Evolutionary conservation across 64 coral and sea anemone species (phyloP).

Genomic region (Actinia tenebrosa): DNA sequence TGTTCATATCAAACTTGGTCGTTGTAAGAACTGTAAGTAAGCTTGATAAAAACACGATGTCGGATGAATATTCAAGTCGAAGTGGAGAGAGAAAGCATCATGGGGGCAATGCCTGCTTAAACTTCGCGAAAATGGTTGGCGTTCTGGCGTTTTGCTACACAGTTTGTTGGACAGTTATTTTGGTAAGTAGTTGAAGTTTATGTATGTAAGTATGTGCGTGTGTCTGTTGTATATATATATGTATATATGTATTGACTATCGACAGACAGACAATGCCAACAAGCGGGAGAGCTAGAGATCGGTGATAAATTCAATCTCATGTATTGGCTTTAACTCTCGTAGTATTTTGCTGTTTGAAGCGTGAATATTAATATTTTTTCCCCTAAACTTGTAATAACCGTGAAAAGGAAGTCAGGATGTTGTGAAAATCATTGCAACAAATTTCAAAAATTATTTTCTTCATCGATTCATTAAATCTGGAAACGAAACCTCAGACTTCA

Average conservation of each 20-base stretch:
- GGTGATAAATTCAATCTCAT: neutral
- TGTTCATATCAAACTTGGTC: slow-evolving; percentile 73
- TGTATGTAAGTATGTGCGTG: neutral
- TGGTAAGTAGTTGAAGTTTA: slow-evolving; percentile 53
- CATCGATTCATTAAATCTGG: neutral
- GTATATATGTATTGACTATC: neutral
- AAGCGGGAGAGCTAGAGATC: neutral
- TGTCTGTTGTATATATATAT: too few species aligned
- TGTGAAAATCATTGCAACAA: neutral
- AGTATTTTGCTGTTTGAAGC: neutral
- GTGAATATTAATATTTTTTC: neutral
- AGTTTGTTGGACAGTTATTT: slow-evolving; percentile 75
- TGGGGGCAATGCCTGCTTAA: slow-evolving; percentile 58
- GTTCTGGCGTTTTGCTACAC: slow-evolving; percentile 78
- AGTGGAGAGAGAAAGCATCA: slow-evolving; percentile 21
- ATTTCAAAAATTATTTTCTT: neutral
- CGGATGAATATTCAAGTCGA: slow-evolving; percentile 62
- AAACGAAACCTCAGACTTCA: neutral
- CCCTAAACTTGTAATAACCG: neutral
- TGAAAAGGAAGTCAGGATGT: neutral
- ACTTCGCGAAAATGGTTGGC: slow-evolving; percentile 89
- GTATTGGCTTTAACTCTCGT: neutral
- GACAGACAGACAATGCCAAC: neutral
- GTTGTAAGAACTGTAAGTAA: slow-evolving; percentile 69
- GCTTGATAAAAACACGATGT: slow-evolving; percentile 66